phyloP scores from a whole-genome alignment of 2,888 invertebrate species.

The Lottia scabra region DNA sequence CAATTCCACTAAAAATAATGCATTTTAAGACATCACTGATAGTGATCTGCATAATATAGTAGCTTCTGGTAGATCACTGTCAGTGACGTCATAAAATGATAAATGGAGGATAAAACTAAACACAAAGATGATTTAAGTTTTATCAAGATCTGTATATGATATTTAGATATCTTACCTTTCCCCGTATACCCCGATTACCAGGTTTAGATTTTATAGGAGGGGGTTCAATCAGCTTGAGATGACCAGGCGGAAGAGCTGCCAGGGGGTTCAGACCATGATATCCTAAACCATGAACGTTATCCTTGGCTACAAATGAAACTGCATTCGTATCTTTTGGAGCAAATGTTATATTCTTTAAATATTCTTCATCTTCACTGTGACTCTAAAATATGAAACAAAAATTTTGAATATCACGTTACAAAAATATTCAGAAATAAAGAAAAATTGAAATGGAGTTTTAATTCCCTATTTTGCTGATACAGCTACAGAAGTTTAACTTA shows the following conservation, averaged over 20 bases:
- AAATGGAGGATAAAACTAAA: too few relatives aligned
- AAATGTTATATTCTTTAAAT: constrained; percentile 55
- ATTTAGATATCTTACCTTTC: constrained; percentile 48
- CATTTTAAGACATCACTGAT: too few relatives aligned
- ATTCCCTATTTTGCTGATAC: too few relatives aligned
- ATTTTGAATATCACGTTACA: background rate
- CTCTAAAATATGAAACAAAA: background rate
- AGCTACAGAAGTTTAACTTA: too few relatives aligned
- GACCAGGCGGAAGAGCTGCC: constrained; percentile 51
- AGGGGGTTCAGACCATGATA: constrained; percentile 67
- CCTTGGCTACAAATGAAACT: constrained; percentile 80
- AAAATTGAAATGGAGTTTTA: too few relatives aligned
- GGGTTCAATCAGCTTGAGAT: constrained; percentile 51
- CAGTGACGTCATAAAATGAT: too few relatives aligned
- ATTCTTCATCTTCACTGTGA: constrained; percentile 41
- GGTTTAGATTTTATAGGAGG: constrained; percentile 29
- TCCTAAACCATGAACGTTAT: constrained; percentile 75
- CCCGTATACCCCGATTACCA: constrained; percentile 57
- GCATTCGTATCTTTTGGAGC: constrained; percentile 73
- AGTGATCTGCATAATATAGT: too few relatives aligned
- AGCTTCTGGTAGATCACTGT: too few relatives aligned
- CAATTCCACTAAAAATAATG: too few relatives aligned
- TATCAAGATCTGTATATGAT: too few relatives aligned
- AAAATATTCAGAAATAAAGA: too few relatives aligned
- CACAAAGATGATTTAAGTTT: background rate